Evolutionary conservation across 35 echinoderm and acorn worm genomes (phyloP).

Genomic region (Heliocidaris erythrogramma): DNA sequence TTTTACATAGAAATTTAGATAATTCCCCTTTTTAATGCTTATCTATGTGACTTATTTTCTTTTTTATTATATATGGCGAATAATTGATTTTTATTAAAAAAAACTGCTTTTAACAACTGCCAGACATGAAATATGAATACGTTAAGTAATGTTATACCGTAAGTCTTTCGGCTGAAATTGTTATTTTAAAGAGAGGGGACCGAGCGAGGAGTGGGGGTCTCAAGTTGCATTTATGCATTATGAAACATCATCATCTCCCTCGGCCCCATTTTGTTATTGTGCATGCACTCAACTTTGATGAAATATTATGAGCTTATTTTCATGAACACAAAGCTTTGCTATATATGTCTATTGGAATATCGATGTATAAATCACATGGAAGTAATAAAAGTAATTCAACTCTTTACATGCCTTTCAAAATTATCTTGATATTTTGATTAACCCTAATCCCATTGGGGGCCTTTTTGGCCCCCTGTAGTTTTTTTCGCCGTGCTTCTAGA

Average conservation of each 20-base stretch:
- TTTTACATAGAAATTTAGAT: neutral
- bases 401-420: no score
- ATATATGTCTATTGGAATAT: no score
- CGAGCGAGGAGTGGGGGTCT: neutral
- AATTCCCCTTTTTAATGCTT: neutral
- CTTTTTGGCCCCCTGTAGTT: no score
- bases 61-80: neutral
- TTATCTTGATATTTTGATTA: no score
- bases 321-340: no score
- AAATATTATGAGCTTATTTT: neutral
- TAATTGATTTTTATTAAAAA: neutral
- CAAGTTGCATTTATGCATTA: neutral
- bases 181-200: neutral
- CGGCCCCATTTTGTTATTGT: neutral
- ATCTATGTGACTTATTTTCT: neutral
- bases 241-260: no score
- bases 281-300: neutral
- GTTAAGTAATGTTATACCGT: neutral
- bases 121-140: neutral
- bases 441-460: no score
- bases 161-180: neutral
- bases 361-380: no score
- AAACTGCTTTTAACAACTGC: neutral
- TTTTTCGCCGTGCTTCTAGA: no score
- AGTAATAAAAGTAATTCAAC: no score